phyloP scores from a whole-genome alignment of 2,797 vertebrate genomes.

The Linurgus olivaceus region DNA sequence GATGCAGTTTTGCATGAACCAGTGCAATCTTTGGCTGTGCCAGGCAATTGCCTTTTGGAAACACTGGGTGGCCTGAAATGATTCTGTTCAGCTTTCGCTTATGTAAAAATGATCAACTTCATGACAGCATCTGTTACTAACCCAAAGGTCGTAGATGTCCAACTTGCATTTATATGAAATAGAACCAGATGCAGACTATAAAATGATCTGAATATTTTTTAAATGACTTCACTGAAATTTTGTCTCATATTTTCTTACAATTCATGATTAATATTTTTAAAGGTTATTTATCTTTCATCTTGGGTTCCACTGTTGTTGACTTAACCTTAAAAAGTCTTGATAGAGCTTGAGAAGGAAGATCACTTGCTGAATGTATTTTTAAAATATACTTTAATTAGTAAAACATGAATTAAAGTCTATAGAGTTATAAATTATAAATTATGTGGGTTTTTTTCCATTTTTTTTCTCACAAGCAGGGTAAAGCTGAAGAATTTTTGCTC shows the following conservation, averaged over 20 bases:
- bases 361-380: neutral
- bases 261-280: conserved; percentile 31
- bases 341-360: neutral
- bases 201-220: conserved; percentile 35
- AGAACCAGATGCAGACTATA: conserved; percentile 9
- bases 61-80: neutral
- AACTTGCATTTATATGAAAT: neutral
- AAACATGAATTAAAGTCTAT: neutral
- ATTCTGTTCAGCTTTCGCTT: neutral
- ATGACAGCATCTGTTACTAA: conserved; percentile 10
- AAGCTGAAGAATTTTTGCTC: neutral
- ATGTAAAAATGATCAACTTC: conserved; percentile 31
- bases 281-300: conserved; percentile 45
- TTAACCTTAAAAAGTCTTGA: neutral
- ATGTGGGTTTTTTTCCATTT: accelerated
- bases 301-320: neutral
- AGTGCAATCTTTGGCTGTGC: neutral
- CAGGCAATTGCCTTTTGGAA: conserved; percentile 14
- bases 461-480: neutral
- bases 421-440: neutral
- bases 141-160: neutral
- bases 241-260: neutral
- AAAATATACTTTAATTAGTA: neutral
- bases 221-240: conserved; percentile 29
- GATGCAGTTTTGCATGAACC: neutral